phyloP scores from a whole-genome alignment of 2,113 vertebrate species.

The Hippoglossus stenolepis region DNA sequence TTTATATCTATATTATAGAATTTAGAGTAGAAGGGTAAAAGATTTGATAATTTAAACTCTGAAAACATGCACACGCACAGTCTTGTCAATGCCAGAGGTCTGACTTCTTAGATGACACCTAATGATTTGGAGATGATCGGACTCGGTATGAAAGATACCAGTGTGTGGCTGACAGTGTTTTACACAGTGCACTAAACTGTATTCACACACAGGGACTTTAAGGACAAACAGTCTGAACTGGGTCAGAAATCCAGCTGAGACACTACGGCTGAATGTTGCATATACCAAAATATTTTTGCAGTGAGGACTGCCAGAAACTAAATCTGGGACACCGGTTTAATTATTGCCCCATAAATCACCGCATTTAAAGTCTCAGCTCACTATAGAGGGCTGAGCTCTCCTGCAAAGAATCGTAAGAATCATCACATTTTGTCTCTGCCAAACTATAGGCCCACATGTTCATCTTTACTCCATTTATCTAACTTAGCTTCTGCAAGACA shows the following conservation, averaged over 20 bases:
- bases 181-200: conserved; percentile 10
- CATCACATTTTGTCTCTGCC: conserved; percentile 2
- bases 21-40: too few relatives aligned
- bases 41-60: too few relatives aligned
- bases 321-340: conserved; percentile 72
- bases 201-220: conserved; percentile 36
- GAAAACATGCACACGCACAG: too few relatives aligned
- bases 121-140: neutral
- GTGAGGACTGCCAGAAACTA: conserved; percentile 49
- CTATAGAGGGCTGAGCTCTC: conserved; percentile 6
- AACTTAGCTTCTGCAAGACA: too few relatives aligned
- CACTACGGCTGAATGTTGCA: conserved; percentile 67
- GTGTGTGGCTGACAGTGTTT: neutral
- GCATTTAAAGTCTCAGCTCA: conserved; percentile 36
- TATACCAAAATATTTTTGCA: conserved; percentile 73
- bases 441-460: neutral
- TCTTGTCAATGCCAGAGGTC: too few relatives aligned
- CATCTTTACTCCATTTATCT: conserved; percentile 1
- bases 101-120: neutral
- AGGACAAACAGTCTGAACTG: conserved; percentile 69
- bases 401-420: conserved; percentile 18
- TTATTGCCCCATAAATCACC: conserved; percentile 49
- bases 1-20: too few relatives aligned
- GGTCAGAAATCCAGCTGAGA: conserved; percentile 76
- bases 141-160: too few relatives aligned